Base-by-base conservation (phyloP, 2,888 invertebrate genomes). In the Caenorhabditis sp. region DNA sequence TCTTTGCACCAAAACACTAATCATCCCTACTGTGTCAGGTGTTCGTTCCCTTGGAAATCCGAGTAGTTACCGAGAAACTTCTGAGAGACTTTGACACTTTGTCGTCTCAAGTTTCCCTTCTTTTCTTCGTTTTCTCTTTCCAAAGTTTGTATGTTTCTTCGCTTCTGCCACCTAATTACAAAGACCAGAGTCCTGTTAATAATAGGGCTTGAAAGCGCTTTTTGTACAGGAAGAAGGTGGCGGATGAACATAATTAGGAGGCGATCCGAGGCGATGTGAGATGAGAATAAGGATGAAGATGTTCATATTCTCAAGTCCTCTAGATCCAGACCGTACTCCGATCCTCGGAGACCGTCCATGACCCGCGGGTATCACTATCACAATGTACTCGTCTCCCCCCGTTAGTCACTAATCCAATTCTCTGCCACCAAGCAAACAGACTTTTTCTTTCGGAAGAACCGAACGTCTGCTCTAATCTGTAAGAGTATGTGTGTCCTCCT, bases 401-500 rank as follows among this genome's bases (percentile, higher is more conserved):
- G n/a, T n/a, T n/a, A n/a, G n/a, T n/a, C 65, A 40, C 32, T 70
- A 61, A 62, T 64, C 50, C 58, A 56, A 44, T 53, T 28, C 67
- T 9, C 9, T 9, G 4, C 6, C 6, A 2, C 40, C 40, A 13
- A 40, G 13, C 40, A 76, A 76, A 76, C 76, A 76, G n/a, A 53
- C 20, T 13, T 24, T 20, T 44, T 58, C 24, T 61, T 68, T 68
- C 20, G 56, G 68, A n/a, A n/a, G n/a, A 47, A 22, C 55, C 40
- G 40, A 64, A 58, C 55, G 13, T 37, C 40, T 53, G 67, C 76
- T 76, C 76, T 76, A 76, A 76, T 76, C 76, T 76, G 76, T 76
- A 76, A 76, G 76, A 76, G 76, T n/a, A n/a, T n/a, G n/a, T n/a
- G n/a, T 76, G 76, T 76, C 76, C 76, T 76, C 67, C 76, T 76